Conservation (phyloP, 2,113 vertebrate genomes). For the Probosciger aterrimus region DNA sequence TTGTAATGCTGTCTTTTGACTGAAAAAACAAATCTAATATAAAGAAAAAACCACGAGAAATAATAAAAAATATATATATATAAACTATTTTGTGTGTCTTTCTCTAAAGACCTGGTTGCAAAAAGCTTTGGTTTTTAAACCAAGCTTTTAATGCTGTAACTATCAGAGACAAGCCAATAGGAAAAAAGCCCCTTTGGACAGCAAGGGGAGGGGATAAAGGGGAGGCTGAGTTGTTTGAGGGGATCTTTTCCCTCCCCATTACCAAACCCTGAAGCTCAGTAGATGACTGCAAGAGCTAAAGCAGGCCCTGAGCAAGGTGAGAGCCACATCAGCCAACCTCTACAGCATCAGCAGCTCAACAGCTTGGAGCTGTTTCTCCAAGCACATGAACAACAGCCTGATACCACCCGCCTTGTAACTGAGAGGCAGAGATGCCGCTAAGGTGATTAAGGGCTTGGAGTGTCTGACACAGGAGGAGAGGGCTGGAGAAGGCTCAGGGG, state of each 20-base stretch:
- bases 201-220: background rate
- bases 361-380: background rate
- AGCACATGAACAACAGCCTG: background rate
- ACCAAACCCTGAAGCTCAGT: background rate
- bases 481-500: background rate
- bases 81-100: constrained; percentile 36
- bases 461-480: background rate
- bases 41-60: constrained; percentile 68
- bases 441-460: background rate
- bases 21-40: constrained; percentile 72
- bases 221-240: background rate
- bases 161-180: background rate
- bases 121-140: background rate
- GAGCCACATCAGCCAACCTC: background rate
- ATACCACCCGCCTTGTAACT: accelerated
- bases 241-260: background rate
- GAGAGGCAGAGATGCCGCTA: background rate
- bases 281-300: background rate
- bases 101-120: background rate
- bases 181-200: background rate
- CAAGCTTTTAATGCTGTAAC: background rate
- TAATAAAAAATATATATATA: constrained; percentile 63
- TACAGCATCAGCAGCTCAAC: background rate
- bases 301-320: background rate
- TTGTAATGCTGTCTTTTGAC: constrained; percentile 71